Evolutionary conservation across 2,888 invertebrate species (phyloP).

Genomic region (Elmis aenea): DNA sequence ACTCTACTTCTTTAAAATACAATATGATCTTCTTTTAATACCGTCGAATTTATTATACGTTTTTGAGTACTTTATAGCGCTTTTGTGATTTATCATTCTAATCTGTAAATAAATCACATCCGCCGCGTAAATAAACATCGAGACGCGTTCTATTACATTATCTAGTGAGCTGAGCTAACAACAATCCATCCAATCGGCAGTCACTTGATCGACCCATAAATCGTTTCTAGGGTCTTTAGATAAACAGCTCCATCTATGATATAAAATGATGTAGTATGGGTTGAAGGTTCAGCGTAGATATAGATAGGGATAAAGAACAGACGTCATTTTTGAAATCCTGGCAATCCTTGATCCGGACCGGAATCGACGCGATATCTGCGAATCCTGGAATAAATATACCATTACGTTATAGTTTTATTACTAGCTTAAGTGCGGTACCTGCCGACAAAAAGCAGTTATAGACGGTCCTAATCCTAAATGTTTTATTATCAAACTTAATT

Average conservation of each 20-base stretch:
- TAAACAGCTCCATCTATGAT: conserved; percentile 19
- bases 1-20: too few relatives aligned
- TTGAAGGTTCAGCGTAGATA: conserved; percentile 20
- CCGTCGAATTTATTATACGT: background rate
- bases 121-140: conserved; percentile 8
- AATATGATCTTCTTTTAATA: background rate
- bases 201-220: conserved; percentile 18
- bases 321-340: conserved; percentile 20
- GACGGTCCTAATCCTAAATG: too few relatives aligned
- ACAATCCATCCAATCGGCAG: conserved; percentile 17
- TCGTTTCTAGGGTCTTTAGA: conserved; percentile 16
- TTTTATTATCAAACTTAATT: too few relatives aligned
- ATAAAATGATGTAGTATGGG: conserved; percentile 20
- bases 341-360: conserved; percentile 16
- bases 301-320: conserved; percentile 18
- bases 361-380: conserved; percentile 21
- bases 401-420: too few relatives aligned
- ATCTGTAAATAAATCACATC: conserved; percentile 8
- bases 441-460: too few relatives aligned
- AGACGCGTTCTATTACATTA: conserved; percentile 8
- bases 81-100: too few relatives aligned
- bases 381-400: conserved; percentile 22
- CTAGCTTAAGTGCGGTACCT: too few relatives aligned
- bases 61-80: background rate
- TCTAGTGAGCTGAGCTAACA: conserved; percentile 6